Conservation (phyloP, 2,888 invertebrate genomes). For the Mythimna albipuncta region DNA sequence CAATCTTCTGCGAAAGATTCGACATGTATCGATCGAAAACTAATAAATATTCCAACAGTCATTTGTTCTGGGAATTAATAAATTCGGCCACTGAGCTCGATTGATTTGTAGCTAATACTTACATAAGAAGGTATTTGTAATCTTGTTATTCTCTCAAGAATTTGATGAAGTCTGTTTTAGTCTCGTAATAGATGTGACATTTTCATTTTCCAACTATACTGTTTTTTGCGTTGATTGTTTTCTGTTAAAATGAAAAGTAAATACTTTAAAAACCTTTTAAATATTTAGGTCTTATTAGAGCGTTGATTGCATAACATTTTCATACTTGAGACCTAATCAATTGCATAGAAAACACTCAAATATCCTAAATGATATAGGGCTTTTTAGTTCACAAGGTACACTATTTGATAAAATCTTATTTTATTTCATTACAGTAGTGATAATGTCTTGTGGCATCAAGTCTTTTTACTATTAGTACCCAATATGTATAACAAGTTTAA, state of each 20-base stretch:
- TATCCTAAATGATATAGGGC: too few species aligned
- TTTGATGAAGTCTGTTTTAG: slow-evolving; percentile 33
- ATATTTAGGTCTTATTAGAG: too few species aligned
- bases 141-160: slow-evolving; percentile 22
- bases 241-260: not conserved
- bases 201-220: slow-evolving; percentile 11
- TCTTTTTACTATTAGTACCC: not conserved
- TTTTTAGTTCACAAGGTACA: too few species aligned
- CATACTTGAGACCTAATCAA: too few species aligned
- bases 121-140: slow-evolving; percentile 15
- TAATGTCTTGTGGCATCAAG: not conserved
- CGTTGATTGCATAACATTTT: too few species aligned
- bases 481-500: not conserved
- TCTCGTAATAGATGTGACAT: slow-evolving; percentile 14
- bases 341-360: too few species aligned
- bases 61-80: slow-evolving; percentile 51
- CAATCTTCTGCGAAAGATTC: not conserved
- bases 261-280: not conserved
- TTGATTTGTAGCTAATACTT: slow-evolving; percentile 33
- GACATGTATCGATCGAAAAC: slow-evolving; percentile 40
- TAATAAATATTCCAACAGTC: slow-evolving; percentile 39
- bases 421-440: not conserved
- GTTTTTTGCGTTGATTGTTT: not conserved
- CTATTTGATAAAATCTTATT: not conserved
- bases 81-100: slow-evolving; percentile 23